Evolutionary conservation across 2,888 invertebrate species (phyloP).

Genomic region (Marasmarcha lunaedactyla): DNA sequence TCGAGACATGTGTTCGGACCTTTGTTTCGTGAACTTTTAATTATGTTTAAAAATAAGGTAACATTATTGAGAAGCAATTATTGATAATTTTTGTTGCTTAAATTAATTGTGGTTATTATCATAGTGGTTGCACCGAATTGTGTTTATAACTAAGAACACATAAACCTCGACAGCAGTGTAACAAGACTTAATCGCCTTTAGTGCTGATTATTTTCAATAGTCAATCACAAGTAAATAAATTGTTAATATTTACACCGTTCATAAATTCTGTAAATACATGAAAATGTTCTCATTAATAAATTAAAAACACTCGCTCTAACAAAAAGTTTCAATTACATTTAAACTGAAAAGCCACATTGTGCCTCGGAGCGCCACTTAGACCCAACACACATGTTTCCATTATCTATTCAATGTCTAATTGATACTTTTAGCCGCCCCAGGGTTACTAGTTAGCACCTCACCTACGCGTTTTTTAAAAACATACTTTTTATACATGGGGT

Average conservation of each 20-base stretch:
- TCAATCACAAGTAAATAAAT: no score
- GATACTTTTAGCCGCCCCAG: conserved; percentile 28
- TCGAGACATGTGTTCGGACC: conserved; percentile 42
- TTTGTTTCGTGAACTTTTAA: conserved; percentile 15
- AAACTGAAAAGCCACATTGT: conserved; percentile 22
- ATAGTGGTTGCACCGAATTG: no score
- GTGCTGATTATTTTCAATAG: no score
- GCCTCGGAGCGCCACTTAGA: conserved; percentile 48
- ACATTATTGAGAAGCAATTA: background rate
- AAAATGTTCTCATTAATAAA: no score
- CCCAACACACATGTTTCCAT: conserved; percentile 44
- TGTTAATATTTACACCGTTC: no score
- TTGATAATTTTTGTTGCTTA: background rate
- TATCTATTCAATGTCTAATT: conserved; percentile 34
- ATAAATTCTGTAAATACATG: no score
- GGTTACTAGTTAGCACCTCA: conserved; percentile 51
- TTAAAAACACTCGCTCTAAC: no score
- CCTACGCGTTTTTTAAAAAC: conserved; percentile 15
- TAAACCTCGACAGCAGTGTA: no score
- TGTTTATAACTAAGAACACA: no score
- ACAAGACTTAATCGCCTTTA: no score
- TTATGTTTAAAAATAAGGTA: conserved; percentile 11
- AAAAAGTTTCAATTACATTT: background rate
- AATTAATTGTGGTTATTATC: background rate
- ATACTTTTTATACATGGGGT: background rate